phyloP scores from a whole-genome alignment of 2,113 vertebrate species.

The Microcebus lehilahytsara region DNA sequence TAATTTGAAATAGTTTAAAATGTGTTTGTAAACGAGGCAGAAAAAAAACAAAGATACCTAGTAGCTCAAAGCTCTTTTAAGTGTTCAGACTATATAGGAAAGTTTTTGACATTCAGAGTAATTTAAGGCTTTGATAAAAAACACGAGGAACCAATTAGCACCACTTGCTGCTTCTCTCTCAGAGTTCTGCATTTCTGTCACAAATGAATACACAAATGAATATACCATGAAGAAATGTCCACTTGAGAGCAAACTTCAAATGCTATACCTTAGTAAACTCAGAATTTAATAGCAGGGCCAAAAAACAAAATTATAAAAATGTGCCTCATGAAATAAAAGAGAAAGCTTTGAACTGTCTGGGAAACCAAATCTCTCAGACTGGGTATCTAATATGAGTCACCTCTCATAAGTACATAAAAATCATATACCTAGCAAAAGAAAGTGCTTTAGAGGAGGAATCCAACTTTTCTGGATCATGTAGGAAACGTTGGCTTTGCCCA shows the following conservation, averaged over 20 bases:
- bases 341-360: not conserved
- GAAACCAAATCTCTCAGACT: conserved; percentile 4
- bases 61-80: not conserved
- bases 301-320: not conserved
- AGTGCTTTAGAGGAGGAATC: conserved; percentile 93
- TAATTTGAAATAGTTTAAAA: conserved; percentile 12
- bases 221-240: not conserved
- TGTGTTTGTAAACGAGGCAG: not conserved
- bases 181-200: not conserved
- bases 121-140: not conserved
- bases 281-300: not conserved
- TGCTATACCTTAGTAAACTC: not conserved
- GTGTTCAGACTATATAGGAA: not conserved
- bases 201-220: not conserved
- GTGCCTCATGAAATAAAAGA: not conserved
- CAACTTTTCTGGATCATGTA: conserved; percentile 90
- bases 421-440: conserved; percentile 88
- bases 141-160: not conserved
- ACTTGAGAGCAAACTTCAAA: not conserved
- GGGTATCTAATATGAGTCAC: not conserved
- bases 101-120: not conserved
- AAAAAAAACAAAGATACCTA: conserved; percentile 14
- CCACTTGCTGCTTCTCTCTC: not conserved
- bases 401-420: not conserved
- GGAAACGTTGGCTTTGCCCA: conserved; percentile 94